Evolutionary conservation across 2,797 vertebrate species (phyloP).

Genomic region (Siniperca undulata): DNA sequence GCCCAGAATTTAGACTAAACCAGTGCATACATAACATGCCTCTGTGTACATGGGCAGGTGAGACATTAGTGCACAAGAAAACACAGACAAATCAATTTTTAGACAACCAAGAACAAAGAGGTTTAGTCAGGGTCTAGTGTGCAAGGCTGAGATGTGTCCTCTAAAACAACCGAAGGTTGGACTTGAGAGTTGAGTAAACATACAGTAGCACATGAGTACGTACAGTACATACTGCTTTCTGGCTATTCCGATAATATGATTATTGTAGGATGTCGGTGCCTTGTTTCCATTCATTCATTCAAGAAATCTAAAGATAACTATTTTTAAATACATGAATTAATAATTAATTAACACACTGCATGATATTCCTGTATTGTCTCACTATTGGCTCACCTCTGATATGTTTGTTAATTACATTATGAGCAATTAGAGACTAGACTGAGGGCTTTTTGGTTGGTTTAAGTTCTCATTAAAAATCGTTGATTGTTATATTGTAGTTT

Average conservation of each 20-base stretch:
- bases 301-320: background rate
- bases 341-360: background rate
- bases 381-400: background rate
- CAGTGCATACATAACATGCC: background rate
- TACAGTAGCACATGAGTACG: too few species aligned
- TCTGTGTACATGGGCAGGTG: background rate
- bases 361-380: background rate
- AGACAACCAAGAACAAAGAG: background rate
- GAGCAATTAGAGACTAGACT: background rate
- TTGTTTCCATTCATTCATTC: background rate
- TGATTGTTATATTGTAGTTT: background rate
- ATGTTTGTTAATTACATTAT: background rate
- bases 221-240: background rate
- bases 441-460: background rate
- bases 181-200: background rate
- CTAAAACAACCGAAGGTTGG: background rate
- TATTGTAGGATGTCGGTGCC: background rate
- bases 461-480: background rate
- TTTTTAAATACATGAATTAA: background rate
- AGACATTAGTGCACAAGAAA: background rate
- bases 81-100: background rate
- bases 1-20: background rate
- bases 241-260: background rate
- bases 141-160: background rate
- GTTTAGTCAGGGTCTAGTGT: background rate